phyloP scores from a whole-genome alignment of 2,888 invertebrate species.

The Trichogramma evanescens region DNA sequence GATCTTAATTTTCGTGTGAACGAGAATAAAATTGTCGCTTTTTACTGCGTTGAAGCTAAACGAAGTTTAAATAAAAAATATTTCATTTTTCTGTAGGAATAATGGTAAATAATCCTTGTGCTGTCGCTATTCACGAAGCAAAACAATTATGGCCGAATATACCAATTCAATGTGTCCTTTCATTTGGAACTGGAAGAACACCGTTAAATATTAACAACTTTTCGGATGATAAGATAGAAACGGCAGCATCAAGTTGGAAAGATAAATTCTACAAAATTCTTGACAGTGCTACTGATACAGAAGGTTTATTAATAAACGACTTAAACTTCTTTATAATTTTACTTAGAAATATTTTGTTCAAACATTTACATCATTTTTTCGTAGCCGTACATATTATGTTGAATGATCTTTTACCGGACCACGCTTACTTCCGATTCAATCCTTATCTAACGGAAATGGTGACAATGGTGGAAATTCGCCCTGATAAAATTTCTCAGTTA shows the following conservation, averaged over 20 bases:
- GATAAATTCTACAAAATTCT: conserved; percentile 74
- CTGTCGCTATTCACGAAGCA: conserved; percentile 82
- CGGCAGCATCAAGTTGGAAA: conserved; percentile 58
- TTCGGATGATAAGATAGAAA: conserved; percentile 34
- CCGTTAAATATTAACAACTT: conserved; percentile 34
- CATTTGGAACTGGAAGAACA: conserved; percentile 71
- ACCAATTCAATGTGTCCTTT: conserved; percentile 70
- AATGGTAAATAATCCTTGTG: conserved; percentile 81
- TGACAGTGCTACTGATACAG: conserved; percentile 81
- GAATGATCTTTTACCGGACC: conserved; percentile 66
- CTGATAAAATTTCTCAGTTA: conserved; percentile 63
- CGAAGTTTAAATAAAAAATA: neutral
- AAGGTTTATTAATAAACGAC: conserved; percentile 51
- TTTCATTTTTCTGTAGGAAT: conserved; percentile 65
- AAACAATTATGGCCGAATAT: conserved; percentile 72
- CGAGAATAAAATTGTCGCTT: too few species aligned
- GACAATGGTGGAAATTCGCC: conserved; percentile 72
- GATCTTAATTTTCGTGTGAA: too few species aligned
- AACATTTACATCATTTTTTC: conserved; percentile 22
- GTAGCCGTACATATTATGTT: conserved; percentile 71
- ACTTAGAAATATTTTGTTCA: conserved; percentile 7
- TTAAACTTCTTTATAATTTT: neutral
- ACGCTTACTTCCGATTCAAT: conserved; percentile 78
- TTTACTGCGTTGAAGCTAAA: neutral
- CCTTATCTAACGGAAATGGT: conserved; percentile 77